phyloP scores from a whole-genome alignment of 2,888 invertebrate species.

The Tiliacea citrago region DNA sequence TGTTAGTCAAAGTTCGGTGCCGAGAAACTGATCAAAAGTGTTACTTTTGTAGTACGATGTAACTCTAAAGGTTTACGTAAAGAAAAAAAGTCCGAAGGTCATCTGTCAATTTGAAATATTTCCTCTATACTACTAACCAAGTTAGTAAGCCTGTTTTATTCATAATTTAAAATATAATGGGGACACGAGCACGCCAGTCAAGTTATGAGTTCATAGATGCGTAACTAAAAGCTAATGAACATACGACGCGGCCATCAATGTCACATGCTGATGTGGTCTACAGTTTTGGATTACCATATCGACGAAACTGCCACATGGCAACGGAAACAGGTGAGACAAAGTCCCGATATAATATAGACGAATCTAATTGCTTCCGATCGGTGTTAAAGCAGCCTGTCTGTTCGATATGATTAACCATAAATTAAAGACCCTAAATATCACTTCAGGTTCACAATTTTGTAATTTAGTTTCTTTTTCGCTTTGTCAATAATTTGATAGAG shows the following conservation, averaged over 20 bases:
- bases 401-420: conserved; percentile 3
- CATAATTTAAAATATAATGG: conserved; percentile 42
- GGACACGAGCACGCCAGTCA: conserved; percentile 23
- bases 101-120: conserved; percentile 57
- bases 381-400: not conserved
- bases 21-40: conserved; percentile 18
- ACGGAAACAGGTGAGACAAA: conserved; percentile 42
- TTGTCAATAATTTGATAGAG: not conserved
- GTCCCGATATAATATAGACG: conserved; percentile 25
- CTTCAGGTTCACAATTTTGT: not conserved
- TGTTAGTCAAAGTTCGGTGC: conserved; percentile 4
- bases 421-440: not conserved
- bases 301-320: conserved; percentile 25
- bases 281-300: conserved; percentile 18
- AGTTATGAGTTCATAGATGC: conserved; percentile 47
- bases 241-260: conserved; percentile 40
- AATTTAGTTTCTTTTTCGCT: not conserved
- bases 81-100: conserved; percentile 50
- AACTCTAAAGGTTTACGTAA: conserved; percentile 41
- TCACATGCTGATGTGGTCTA: conserved; percentile 32
- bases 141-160: conserved; percentile 50
- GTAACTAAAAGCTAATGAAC: conserved; percentile 49
- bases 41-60: conserved; percentile 46
- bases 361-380: conserved; percentile 45
- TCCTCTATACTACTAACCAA: conserved; percentile 36